Conservation (phyloP, 2,113 vertebrate genomes). For the Telmatochromis bifrenatus region DNA sequence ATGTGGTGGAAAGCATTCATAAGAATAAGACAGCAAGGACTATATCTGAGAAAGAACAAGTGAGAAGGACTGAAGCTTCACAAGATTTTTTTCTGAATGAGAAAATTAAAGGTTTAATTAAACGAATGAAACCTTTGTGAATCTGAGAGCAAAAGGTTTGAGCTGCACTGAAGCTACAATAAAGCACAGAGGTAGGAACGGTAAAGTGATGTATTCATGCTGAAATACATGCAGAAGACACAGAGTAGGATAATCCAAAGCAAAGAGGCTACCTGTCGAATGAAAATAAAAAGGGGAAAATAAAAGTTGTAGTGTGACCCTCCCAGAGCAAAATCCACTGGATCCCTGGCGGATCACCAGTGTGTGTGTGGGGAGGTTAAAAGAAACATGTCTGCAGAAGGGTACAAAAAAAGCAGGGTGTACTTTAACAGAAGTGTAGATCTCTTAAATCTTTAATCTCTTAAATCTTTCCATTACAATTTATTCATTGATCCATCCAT, state of each 20-base stretch:
- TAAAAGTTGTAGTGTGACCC: neutral
- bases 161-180: neutral
- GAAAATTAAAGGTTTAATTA: neutral
- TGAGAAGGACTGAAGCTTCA: accelerated
- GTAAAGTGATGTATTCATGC: neutral
- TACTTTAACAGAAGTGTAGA: neutral
- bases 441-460: neutral
- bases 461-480: neutral
- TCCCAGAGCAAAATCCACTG: neutral
- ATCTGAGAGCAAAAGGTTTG: neutral
- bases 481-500: neutral
- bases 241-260: neutral
- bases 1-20: accelerated
- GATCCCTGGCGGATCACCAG: accelerated
- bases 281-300: neutral
- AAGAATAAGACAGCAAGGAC: neutral
- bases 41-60: neutral
- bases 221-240: neutral
- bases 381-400: neutral
- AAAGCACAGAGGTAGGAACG: accelerated
- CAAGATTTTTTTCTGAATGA: neutral
- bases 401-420: neutral
- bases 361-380: neutral
- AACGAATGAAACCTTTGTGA: accelerated
- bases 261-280: neutral